phyloP scores from a whole-genome alignment of 2,888 invertebrate genomes.

The Acanthoscelides obtectus region DNA sequence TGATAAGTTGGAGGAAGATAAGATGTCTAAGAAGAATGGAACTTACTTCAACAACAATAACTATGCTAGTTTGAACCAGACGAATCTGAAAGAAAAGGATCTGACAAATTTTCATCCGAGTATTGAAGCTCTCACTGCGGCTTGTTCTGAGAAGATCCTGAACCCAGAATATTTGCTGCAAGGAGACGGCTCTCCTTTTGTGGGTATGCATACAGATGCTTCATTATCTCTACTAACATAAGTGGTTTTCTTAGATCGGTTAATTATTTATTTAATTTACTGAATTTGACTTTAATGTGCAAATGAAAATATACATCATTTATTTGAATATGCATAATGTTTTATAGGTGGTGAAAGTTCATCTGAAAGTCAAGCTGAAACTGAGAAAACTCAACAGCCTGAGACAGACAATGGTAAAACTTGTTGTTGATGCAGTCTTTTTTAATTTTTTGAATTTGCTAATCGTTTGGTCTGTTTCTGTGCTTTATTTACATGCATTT shows the following conservation, averaged over 20 bases:
- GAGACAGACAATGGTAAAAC: too few relatives aligned
- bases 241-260: too few relatives aligned
- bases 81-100: constrained; percentile 48
- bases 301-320: background rate
- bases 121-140: constrained; percentile 71
- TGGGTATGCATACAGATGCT: constrained; percentile 46
- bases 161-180: constrained; percentile 75
- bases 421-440: too few relatives aligned
- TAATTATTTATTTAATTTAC: too few relatives aligned
- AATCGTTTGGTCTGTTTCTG: too few relatives aligned
- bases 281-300: background rate
- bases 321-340: background rate
- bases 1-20: constrained; percentile 50
- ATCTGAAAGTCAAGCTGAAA: background rate
- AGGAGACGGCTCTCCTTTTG: constrained; percentile 67
- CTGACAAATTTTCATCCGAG: constrained; percentile 43
- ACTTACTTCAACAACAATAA: constrained; percentile 48
- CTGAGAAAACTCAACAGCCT: too few relatives aligned
- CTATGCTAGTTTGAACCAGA: constrained; percentile 2
- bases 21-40: constrained; percentile 35
- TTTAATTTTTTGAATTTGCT: too few relatives aligned
- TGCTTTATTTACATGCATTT: too few relatives aligned
- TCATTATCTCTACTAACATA: too few relatives aligned
- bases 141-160: constrained; percentile 74
- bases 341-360: constrained; percentile 13